phyloP scores from a whole-genome alignment of 2,797 vertebrate genomes.

The Trematomus bernacchii region DNA sequence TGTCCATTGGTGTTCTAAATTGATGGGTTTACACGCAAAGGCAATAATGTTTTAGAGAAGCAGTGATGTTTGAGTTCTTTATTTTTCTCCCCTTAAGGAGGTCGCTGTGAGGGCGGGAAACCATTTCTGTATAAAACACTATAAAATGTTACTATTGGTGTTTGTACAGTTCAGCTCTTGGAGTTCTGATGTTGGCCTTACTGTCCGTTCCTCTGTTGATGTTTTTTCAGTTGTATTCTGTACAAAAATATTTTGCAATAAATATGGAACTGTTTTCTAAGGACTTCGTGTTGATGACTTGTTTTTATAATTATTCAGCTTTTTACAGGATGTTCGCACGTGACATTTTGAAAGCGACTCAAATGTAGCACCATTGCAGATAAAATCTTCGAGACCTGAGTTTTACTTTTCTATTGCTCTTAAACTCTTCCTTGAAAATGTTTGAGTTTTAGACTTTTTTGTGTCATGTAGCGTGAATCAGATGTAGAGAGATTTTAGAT shows the following conservation, averaged over 20 bases:
- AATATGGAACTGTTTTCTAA: constrained; percentile 89
- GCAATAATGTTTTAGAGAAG: constrained; percentile 75
- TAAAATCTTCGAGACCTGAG: too few species aligned
- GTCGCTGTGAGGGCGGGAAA: constrained; percentile 62
- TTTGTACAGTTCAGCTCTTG: constrained; percentile 86
- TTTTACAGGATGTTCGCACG: neutral
- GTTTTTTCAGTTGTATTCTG: constrained; percentile 87
- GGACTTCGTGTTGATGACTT: constrained; percentile 22
- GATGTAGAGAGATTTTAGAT: neutral
- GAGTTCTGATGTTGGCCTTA: constrained; percentile 88
- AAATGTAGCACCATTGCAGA: neutral
- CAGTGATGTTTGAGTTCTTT: constrained; percentile 48
- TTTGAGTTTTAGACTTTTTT: neutral
- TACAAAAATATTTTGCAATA: constrained; percentile 91
- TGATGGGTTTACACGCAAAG: constrained; percentile 68
- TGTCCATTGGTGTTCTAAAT: constrained; percentile 56
- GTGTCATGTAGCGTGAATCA: neutral
- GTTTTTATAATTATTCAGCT: neutral
- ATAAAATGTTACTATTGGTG: constrained; percentile 81
- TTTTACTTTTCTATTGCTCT: too few species aligned
- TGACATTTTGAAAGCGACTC: neutral
- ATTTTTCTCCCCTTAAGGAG: constrained; percentile 49
- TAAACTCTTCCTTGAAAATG: too few species aligned
- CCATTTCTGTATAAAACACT: constrained; percentile 66
- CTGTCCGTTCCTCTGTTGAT: constrained; percentile 84